These are phyloP conservation scores for Timema cristinae DNA, from an alignment of 2,888 invertebrate species.

Conservation along the genomic window DNA sequence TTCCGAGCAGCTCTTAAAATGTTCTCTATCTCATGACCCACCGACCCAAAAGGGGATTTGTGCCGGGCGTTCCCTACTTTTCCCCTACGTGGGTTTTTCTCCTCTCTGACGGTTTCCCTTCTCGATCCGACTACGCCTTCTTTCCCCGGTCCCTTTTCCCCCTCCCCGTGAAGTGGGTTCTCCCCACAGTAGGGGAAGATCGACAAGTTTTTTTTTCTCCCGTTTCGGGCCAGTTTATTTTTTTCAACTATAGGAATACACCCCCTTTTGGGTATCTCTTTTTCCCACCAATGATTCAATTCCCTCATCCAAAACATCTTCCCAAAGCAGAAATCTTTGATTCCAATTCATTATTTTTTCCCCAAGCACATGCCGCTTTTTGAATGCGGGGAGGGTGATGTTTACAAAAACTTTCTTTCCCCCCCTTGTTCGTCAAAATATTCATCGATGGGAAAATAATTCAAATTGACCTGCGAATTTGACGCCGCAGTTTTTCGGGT, in stretches of 20 bases:
- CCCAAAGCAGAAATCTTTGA: slow-evolving; percentile 73
- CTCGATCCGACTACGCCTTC: slow-evolving; percentile 45
- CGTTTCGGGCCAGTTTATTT: slow-evolving; percentile 42
- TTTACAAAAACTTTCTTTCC: slow-evolving; percentile 94
- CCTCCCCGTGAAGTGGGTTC: slow-evolving; percentile 37
- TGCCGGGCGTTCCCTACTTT: slow-evolving; percentile 32
- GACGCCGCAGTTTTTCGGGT: slow-evolving; percentile 88
- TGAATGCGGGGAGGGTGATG: slow-evolving; percentile 93
- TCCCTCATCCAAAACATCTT: slow-evolving; percentile 87
- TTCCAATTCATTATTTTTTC: slow-evolving; percentile 87
- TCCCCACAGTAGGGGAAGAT: slow-evolving; percentile 25
- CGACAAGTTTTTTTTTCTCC: slow-evolving; percentile 43
- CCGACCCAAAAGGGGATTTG: slow-evolving; percentile 26
- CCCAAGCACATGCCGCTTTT: slow-evolving; percentile 85
- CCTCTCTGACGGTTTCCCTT: slow-evolving; percentile 47
- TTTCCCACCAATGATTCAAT: slow-evolving; percentile 63
- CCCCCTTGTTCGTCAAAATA: slow-evolving; percentile 91
- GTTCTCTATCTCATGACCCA: slow-evolving; percentile 11
- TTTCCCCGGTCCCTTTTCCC: slow-evolving; percentile 46
- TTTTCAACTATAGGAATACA: slow-evolving; percentile 42
- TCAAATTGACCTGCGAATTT: slow-evolving; percentile 87
- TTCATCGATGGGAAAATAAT: slow-evolving; percentile 93
- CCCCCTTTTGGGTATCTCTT: slow-evolving; percentile 41
- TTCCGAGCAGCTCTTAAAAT: slow-evolving; percentile 23
- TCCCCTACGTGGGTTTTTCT: slow-evolving; percentile 35